Evolutionary conservation across 2,888 invertebrate genomes (phyloP), one percentile per base, ranked within the genome.

Genomic region (Neoscelio sp.): DNA sequence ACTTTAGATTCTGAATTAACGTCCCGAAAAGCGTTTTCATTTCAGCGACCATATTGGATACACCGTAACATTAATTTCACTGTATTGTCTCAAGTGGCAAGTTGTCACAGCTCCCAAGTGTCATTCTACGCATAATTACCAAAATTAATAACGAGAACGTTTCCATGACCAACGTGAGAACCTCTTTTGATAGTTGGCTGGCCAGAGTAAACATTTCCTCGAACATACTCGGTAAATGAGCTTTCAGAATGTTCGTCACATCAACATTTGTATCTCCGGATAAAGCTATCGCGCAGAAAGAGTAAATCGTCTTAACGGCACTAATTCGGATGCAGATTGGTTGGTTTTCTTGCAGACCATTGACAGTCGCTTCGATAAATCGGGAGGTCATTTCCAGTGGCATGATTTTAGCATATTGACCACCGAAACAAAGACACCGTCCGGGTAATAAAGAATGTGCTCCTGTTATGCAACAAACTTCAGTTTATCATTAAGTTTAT

Each of bases 391-490:
- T 88, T 73, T 92, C 92, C 26, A 90, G 89, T 12, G 91, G 90
- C 89, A 93, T 91, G 56, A 91, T 90, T 50, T 90, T 87, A 2
- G 92, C 90, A 82, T 91, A 93, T 80, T 91, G 89, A 82, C 93
- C 92, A 17, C 92, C 92, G 33, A 92, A 89, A 90, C 92, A 93
- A 38, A 93, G 85, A 82, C 92, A 92, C 73, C 93, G 91, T 2
- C 93, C 93, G 67, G 92, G 86, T 54, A 93, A 89, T 82, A 93
- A 92, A 7, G 92, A 92, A 44, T 89, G 89, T 8, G 90, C 89
- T 33, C 85, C 91, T 91, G 38, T 15, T 78, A 82, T 40, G 15
- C n/a, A n/a, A n/a, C n/a, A n/a, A n/a, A n/a, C n/a, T n/a, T n/a
- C n/a, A n/a, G n/a, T n/a, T n/a, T n/a, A n/a, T n/a, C n/a, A n/a